Conservation (phyloP, 92 coral and sea anemone species). For the Palythoa grandis region DNA sequence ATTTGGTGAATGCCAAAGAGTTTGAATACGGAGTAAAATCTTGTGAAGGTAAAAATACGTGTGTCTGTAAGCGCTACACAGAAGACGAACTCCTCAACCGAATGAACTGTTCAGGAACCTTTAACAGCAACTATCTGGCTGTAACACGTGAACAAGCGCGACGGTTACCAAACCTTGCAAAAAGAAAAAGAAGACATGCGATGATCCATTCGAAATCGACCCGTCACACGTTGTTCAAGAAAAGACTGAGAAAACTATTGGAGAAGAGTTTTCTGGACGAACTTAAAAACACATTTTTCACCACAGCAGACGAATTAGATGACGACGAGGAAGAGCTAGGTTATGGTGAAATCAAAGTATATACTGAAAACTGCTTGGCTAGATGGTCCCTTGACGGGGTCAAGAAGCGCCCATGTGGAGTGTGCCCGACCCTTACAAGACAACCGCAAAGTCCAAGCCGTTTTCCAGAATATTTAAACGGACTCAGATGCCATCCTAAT, state of each 20-base stretch:
- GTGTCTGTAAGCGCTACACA: slow-evolving; percentile 15
- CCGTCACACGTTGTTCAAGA: background rate
- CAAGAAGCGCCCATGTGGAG: slow-evolving; percentile 21
- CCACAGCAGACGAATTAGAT: background rate
- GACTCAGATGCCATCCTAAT: slow-evolving; percentile 22
- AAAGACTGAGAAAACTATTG: background rate
- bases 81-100: slow-evolving; percentile 26
- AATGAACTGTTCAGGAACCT: slow-evolving; percentile 42
- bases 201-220: background rate
- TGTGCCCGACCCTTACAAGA: slow-evolving; percentile 27
- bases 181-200: background rate
- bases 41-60: background rate
- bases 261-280: background rate
- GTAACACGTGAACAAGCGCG: slow-evolving; percentile 13
- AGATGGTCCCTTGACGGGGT: slow-evolving; percentile 4
- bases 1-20: slow-evolving; percentile 13
- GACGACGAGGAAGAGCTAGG: background rate
- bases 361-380: slow-evolving; percentile 1
- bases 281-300: background rate
- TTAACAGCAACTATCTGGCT: slow-evolving; percentile 28
- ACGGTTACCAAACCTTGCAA: slow-evolving; percentile 6
- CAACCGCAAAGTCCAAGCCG: slow-evolving; percentile 30
- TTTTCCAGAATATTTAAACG: slow-evolving; percentile 33
- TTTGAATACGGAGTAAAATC: slow-evolving; percentile 15
- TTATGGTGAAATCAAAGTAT: slow-evolving; percentile 18